phyloP scores from a whole-genome alignment of 2,888 invertebrate species.

The Chrysina gloriosa region DNA sequence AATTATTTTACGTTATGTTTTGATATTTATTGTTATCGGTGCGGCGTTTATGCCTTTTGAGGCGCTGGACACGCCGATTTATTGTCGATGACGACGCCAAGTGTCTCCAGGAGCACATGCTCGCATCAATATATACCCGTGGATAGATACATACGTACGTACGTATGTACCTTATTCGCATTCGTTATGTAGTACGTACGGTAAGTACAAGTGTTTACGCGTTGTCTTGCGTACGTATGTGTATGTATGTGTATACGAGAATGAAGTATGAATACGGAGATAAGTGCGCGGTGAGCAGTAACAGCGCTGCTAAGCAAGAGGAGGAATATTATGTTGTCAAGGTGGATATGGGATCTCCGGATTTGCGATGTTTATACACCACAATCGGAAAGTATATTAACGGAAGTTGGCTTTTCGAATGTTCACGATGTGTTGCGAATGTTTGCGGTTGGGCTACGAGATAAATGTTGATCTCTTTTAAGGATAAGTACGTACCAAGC shows the following conservation, averaged over 20 bases:
- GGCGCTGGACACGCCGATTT: background rate
- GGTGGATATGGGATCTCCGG: background rate
- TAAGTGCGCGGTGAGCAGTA: constrained; percentile 1
- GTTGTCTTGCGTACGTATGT: background rate
- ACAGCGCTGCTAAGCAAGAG: background rate
- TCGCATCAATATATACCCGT: constrained; percentile 9
- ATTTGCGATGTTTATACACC: background rate
- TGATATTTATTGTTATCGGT: background rate
- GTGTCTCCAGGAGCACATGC: constrained; percentile 1
- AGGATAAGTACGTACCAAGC: no score
- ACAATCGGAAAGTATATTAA: background rate
- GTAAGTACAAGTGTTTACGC: background rate
- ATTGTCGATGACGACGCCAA: background rate
- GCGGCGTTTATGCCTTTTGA: constrained; percentile 1
- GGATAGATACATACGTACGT: background rate
- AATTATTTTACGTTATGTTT: background rate
- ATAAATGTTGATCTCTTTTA: background rate
- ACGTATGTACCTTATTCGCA: background rate
- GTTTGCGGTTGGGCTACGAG: background rate
- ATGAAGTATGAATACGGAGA: constrained; percentile 22
- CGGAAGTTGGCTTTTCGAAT: no score
- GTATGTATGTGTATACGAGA: constrained; percentile 7
- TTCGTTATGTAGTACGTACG: no score
- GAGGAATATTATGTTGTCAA: constrained; percentile 21
- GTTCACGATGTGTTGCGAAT: no score